phyloP scores from a whole-genome alignment of 2,113 vertebrate species.

The Psephotus haematonotus region DNA sequence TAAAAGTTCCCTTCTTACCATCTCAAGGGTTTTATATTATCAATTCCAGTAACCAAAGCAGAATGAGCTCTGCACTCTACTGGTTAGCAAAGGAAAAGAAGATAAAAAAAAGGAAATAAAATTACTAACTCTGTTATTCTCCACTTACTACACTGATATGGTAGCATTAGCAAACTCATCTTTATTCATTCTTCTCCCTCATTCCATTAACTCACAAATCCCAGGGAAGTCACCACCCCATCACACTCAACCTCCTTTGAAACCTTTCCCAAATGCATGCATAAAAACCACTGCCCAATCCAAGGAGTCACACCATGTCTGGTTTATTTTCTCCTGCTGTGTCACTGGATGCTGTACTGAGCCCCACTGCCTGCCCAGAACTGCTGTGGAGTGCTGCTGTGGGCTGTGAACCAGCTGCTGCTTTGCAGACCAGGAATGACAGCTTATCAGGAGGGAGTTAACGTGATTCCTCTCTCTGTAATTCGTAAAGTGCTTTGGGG shows the following conservation, averaged over 20 bases:
- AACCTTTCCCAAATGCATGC: background rate
- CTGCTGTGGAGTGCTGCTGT: background rate
- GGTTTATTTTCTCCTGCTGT: background rate
- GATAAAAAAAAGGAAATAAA: background rate
- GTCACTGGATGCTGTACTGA: background rate
- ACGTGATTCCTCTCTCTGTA: background rate
- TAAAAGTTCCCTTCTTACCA: background rate
- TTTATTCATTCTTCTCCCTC: background rate
- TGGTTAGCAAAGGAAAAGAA: constrained; percentile 12
- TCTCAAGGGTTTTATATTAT: constrained; percentile 12
- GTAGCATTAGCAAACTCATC: background rate
- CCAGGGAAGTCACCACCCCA: background rate
- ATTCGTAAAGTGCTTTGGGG: constrained; percentile 47
- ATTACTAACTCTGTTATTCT: background rate
- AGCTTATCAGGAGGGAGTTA: background rate
- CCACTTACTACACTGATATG: background rate
- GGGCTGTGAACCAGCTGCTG: background rate
- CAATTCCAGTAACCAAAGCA: background rate
- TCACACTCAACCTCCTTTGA: background rate
- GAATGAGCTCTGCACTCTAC: background rate
- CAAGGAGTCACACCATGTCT: background rate
- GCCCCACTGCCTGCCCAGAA: background rate
- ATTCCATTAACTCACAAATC: constrained; percentile 5
- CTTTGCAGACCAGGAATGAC: background rate
- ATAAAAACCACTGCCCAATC: background rate